Conservation (phyloP, 35 echinoderm and acorn worm species). For the Hemicentrotus pulcherrimus region DNA sequence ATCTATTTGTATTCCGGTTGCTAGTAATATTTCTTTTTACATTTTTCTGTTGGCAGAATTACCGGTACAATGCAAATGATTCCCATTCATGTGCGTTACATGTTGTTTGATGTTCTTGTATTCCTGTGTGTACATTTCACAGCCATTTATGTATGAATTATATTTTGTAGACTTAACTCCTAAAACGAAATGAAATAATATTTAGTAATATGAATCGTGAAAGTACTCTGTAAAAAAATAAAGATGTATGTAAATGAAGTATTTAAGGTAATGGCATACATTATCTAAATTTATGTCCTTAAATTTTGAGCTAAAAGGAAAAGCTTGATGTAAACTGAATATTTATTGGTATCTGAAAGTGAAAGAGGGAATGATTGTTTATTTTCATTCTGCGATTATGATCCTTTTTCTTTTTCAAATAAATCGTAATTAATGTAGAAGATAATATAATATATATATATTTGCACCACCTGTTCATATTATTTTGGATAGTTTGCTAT, state of each 20-base stretch:
- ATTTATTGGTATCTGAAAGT: background rate
- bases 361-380: background rate
- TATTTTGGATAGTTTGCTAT: background rate
- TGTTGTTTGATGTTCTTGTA: background rate
- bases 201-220: background rate
- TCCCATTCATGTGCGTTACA: background rate
- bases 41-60: background rate
- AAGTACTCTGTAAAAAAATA: background rate
- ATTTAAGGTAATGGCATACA: background rate
- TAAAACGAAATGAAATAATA: background rate
- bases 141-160: background rate
- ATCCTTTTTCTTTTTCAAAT: background rate
- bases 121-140: background rate
- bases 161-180: background rate
- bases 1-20: background rate
- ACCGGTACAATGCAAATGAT: background rate
- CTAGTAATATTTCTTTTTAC: background rate
- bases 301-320: background rate
- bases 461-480: background rate
- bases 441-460: background rate
- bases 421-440: background rate
- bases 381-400: background rate
- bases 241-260: background rate
- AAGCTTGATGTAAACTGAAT: background rate
- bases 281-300: background rate